Evolutionary conservation across 2,888 invertebrate genomes (phyloP), one percentile per base, ranked within the genome.

Genomic region (Diplolepis rosae): DNA sequence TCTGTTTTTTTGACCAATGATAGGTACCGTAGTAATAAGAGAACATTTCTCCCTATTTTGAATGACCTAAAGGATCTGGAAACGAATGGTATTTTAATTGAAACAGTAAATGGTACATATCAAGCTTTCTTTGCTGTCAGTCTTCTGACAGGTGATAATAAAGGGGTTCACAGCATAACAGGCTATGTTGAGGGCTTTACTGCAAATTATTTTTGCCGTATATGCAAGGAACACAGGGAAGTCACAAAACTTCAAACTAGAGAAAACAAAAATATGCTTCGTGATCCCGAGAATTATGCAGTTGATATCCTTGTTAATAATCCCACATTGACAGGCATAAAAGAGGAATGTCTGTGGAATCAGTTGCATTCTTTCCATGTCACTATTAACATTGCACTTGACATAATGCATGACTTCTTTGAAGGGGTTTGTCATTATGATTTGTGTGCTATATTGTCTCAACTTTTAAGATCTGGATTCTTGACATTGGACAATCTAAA

Each of bases 131-230:
- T 77, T 56, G 69, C 48, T 24, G 39, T 76, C 22, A 54, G 28
- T 32, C 48, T 72, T 39, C 48, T 78, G 22, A 54, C 70, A 9
- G 77, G 68, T 18, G 77, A 77, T 68, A 77, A 77, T 66, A 70
- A 75, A 35, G 77, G 72, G 9, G 28, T 68, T 15, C 68, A 78
- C 35, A 28, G 70, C 4, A 56, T 75, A 11, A 52, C 68, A 22
- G 77, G 72, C 2, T 54, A 32, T 32, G 32, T 22, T 0, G 54
- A 54, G 11, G 30, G 32, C 0, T 32, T 32, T 4, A 35, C 4
- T 32, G 54, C 22, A 4, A 54, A 35, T 11, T 32, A 54, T 30
- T 54, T 1, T 18, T 54, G 32, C 11, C 54, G 32, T 18, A 18
- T 54, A 13, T 54, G 54, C 18, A 35, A 32, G 32, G 32, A 22